Percentiles rank a stretch among this genome's conserved stretches.
Conservation (phyloP, 92 coral and sea anemone species). For the Scolanthus callimorphus region DNA sequence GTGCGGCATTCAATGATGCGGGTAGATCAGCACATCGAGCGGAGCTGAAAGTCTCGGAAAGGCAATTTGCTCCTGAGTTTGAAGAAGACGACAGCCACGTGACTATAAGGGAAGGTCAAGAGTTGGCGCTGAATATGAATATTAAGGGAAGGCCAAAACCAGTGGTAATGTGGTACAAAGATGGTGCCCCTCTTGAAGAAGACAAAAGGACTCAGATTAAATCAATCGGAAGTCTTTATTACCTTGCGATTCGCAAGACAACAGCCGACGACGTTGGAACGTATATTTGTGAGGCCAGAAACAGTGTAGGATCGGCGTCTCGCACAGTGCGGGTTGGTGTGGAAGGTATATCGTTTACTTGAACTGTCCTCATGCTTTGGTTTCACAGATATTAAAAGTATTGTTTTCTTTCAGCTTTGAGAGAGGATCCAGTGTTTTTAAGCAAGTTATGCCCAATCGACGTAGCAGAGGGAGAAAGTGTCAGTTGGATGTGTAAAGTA, state of each 20-base stretch:
- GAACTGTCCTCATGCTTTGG: too few relatives aligned
- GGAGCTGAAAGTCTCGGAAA: constrained; percentile 45
- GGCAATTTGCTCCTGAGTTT: constrained; percentile 42
- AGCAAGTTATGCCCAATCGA: constrained; percentile 9
- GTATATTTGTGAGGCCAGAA: constrained; percentile 60
- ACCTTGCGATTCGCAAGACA: constrained; percentile 33
- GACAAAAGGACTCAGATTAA: constrained; percentile 29
- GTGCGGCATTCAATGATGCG: constrained; percentile 64
- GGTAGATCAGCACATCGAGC: constrained; percentile 48
- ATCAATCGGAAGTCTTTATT: constrained; percentile 35
- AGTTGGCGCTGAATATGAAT: constrained; percentile 39
- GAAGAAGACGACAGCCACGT: constrained; percentile 45
- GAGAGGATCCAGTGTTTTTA: constrained; percentile 18
- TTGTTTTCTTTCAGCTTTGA: too few relatives aligned
- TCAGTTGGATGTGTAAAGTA: constrained; percentile 9
- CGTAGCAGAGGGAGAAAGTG: constrained; percentile 10
- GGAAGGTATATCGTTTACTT: constrained; percentile 52
- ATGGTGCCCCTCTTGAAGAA: constrained; percentile 34
- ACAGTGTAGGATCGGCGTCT: constrained; percentile 51
- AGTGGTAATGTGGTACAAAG: constrained; percentile 65
- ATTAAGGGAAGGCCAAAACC: constrained; percentile 66
- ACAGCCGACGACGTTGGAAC: constrained; percentile 49
- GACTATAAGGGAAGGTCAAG: constrained; percentile 47
- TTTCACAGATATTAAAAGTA: not conserved
- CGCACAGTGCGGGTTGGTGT: constrained; percentile 39